Evolutionary conservation across 2,113 vertebrate species (phyloP).

Genomic region (human): GRCh38 chr7:75713001-75713500

Average conservation of each 20-base stretch:
- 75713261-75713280: not conserved
- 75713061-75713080: not conserved
- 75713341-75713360: not conserved
- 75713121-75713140: not conserved
- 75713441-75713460: accelerated
- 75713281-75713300: not conserved
- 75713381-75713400: not conserved
- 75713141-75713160: not conserved
- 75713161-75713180: not conserved
- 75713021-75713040: not conserved
- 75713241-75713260: not conserved
- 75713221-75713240: not conserved
- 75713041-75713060: not conserved
- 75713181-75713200: not conserved
- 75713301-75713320: not conserved
- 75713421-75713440: not conserved
- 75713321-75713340: not conserved
- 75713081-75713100: not conserved
- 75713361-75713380: not conserved
- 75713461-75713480: not conserved
- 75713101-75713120: not conserved
- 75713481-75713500: accelerated
- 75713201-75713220: not conserved
- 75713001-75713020: not conserved
- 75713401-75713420: not conserved